phyloP scores from a whole-genome alignment of 2,888 invertebrate species.

The Asteroscopus sphinx region DNA sequence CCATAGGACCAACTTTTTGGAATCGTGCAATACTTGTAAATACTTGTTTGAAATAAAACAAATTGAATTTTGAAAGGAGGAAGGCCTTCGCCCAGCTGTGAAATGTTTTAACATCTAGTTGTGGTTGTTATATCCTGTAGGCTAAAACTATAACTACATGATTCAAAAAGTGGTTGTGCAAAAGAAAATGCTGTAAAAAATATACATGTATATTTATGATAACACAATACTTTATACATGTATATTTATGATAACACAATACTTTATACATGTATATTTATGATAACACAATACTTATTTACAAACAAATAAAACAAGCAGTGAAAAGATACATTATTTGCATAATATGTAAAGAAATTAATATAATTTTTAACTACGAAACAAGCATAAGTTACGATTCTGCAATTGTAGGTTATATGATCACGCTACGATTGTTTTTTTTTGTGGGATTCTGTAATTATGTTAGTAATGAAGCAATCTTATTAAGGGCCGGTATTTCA shows the following conservation, averaged over 20 bases:
- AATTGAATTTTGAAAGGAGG: too few species aligned
- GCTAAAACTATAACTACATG: background rate
- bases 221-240: slow-evolving; percentile 21
- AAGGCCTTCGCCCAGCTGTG: too few species aligned
- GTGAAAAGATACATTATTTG: slow-evolving; percentile 76
- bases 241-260: slow-evolving; percentile 41
- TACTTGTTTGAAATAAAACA: too few species aligned
- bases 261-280: slow-evolving; percentile 37
- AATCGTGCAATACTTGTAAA: too few species aligned
- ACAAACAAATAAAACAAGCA: slow-evolving; percentile 44
- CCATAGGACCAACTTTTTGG: too few species aligned
- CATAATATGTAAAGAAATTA: slow-evolving; percentile 12
- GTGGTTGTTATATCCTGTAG: too few species aligned
- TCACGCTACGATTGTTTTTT: background rate
- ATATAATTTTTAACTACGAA: slow-evolving; percentile 19
- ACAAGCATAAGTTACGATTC: background rate
- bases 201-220: slow-evolving; percentile 35
- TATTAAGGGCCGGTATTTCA: too few species aligned
- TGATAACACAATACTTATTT: slow-evolving; percentile 31
- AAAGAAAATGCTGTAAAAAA: slow-evolving; percentile 17
- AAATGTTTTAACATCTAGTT: too few species aligned
- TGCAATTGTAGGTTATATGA: background rate
- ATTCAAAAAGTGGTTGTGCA: background rate
- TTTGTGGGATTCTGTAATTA: too few species aligned
- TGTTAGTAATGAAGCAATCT: too few species aligned